phyloP scores from a whole-genome alignment of 2,888 invertebrate species.

The Drosophila leonis region DNA sequence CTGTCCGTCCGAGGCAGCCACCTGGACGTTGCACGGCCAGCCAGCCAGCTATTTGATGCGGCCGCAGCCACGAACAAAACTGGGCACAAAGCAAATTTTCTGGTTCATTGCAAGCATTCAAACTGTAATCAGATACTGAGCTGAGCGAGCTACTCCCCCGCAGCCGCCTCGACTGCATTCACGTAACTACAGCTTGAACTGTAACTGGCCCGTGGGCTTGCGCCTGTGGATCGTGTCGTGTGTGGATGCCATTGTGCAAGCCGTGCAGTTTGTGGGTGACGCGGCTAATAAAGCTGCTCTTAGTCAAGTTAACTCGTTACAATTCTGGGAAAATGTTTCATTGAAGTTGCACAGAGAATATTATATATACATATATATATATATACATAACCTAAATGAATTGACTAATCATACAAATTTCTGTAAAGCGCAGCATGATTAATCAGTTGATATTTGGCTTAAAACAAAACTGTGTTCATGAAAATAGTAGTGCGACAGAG shows the following conservation, averaged over 20 bases:
- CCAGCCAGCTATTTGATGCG: conserved; percentile 33
- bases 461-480: too few species aligned
- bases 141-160: conserved; percentile 1
- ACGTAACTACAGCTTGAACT: conserved; percentile 22
- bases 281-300: conserved; percentile 15
- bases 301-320: not conserved
- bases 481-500: too few species aligned
- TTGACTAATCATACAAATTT: not conserved
- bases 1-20: conserved; percentile 16
- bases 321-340: conserved; percentile 3
- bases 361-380: not conserved
- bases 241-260: conserved; percentile 20
- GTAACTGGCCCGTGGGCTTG: conserved; percentile 26
- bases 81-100: conserved; percentile 72
- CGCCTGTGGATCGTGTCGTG: conserved; percentile 31
- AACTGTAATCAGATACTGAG: conserved; percentile 76
- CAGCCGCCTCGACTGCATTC: not conserved
- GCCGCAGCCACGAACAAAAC: conserved; percentile 62
- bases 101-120: conserved; percentile 80
- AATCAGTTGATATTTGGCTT: too few species aligned
- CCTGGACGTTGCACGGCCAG: conserved; percentile 17
- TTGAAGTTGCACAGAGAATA: not conserved
- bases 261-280: conserved; percentile 10
- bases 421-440: not conserved
- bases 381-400: not conserved